phyloP scores from a whole-genome alignment of 2,888 invertebrate species.

The Eucriotettix oculatus region DNA sequence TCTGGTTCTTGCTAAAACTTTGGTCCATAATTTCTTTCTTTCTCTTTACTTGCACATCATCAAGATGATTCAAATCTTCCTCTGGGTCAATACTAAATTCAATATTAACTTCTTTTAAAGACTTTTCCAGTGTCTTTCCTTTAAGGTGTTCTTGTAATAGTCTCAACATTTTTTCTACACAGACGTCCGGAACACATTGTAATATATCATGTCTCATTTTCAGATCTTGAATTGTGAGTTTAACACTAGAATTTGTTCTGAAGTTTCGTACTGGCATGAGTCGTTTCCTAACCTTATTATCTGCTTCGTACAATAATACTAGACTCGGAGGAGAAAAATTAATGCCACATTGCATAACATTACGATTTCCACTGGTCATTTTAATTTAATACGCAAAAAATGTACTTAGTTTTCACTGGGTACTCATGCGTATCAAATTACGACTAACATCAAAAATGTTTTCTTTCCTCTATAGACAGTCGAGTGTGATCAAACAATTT shows the following conservation, averaged over 20 bases:
- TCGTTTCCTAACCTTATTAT: slow-evolving; percentile 21
- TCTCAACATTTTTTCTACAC: slow-evolving; percentile 27
- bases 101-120: slow-evolving; percentile 19
- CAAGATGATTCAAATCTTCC: slow-evolving; percentile 29
- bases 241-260: slow-evolving; percentile 23
- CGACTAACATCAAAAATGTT: too few relatives aligned
- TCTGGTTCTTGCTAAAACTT: slow-evolving; percentile 25
- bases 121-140: slow-evolving; percentile 24
- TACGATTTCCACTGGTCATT: not conserved
- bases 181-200: slow-evolving; percentile 21
- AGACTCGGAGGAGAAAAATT: slow-evolving; percentile 8
- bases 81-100: slow-evolving; percentile 27
- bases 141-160: slow-evolving; percentile 27
- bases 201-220: slow-evolving; percentile 24
- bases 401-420: too few relatives aligned
- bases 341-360: slow-evolving; percentile 5
- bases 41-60: slow-evolving; percentile 23
- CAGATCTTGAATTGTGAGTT: slow-evolving; percentile 22
- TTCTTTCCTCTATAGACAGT: too few relatives aligned
- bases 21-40: slow-evolving; percentile 32
- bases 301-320: slow-evolving; percentile 7
- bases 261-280: slow-evolving; percentile 30
- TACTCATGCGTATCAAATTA: too few relatives aligned
- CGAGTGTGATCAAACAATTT: too few relatives aligned
- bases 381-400: too few relatives aligned